Evolutionary conservation across 53 echinoderm and acorn worm genomes (phyloP).

Genomic region (Stichopus horrens): DNA sequence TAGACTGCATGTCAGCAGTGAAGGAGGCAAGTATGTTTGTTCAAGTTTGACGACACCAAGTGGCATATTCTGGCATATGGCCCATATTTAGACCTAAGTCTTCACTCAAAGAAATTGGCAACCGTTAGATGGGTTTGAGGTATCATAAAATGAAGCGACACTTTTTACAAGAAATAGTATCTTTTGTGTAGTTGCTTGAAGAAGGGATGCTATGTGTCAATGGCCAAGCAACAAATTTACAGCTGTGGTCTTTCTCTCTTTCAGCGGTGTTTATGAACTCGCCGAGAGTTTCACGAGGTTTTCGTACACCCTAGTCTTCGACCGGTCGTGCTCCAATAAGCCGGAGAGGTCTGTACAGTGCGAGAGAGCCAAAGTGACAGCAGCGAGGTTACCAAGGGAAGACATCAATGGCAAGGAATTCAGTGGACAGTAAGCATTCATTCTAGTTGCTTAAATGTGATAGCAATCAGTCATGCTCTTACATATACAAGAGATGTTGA

Average conservation of each 20-base stretch:
- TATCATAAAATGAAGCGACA: no score
- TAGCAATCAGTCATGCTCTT: no score
- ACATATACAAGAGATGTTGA: no score
- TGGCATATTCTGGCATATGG: no score
- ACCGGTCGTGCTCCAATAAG: slow-evolving; percentile 69
- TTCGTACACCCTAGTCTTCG: slow-evolving; percentile 87
- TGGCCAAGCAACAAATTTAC: no score
- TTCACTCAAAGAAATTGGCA: not conserved
- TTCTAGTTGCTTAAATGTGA: not conserved
- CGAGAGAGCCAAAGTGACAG: slow-evolving; percentile 69
- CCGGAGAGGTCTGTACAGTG: slow-evolving; percentile 61
- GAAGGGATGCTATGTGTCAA: no score
- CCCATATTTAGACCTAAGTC: not conserved
- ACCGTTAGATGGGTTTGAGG: no score
- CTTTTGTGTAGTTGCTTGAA: no score
- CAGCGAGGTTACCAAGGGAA: slow-evolving; percentile 70
- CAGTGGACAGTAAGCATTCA: slow-evolving; percentile 72
- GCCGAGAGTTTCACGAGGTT: slow-evolving; percentile 77
- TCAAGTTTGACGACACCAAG: no score
- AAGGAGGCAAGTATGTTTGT: no score
- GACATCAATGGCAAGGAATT: slow-evolving; percentile 78
- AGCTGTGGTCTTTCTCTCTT: not conserved
- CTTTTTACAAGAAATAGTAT: no score
- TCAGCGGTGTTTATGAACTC: slow-evolving; percentile 72
- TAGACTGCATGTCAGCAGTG: no score